phyloP scores from a whole-genome alignment of 2,888 invertebrate species.

The Noctua janthina region DNA sequence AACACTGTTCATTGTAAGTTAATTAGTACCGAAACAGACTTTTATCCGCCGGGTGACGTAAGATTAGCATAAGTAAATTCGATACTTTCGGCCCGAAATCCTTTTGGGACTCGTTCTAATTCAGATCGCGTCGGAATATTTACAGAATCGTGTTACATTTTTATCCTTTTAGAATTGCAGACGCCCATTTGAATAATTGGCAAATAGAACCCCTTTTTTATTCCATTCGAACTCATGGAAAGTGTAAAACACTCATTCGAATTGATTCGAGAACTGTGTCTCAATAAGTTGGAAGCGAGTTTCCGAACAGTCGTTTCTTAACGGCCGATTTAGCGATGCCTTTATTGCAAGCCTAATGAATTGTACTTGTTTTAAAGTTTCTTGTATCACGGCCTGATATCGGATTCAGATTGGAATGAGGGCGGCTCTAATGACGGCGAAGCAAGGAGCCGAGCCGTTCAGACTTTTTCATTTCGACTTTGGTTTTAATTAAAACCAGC shows the following conservation, averaged over 20 bases:
- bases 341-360: slow-evolving; percentile 84
- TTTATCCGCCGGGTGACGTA: slow-evolving; percentile 83
- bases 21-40: slow-evolving; percentile 79
- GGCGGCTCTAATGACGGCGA: slow-evolving; percentile 79
- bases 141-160: slow-evolving; percentile 78
- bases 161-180: slow-evolving; percentile 77
- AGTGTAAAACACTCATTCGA: slow-evolving; percentile 75
- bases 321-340: slow-evolving; percentile 77
- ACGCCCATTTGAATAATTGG: slow-evolving; percentile 80
- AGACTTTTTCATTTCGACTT: slow-evolving; percentile 79
- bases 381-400: slow-evolving; percentile 78
- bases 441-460: slow-evolving; percentile 71
- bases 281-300: slow-evolving; percentile 71
- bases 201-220: slow-evolving; percentile 76
- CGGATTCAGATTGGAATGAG: slow-evolving; percentile 77
- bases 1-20: slow-evolving; percentile 76
- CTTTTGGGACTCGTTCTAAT: slow-evolving; percentile 79
- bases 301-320: slow-evolving; percentile 71
- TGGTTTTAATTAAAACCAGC: slow-evolving; percentile 84
- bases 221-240: slow-evolving; percentile 66
- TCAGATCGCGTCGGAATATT: slow-evolving; percentile 79
- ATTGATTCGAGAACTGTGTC: slow-evolving; percentile 70
- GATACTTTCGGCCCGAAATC: slow-evolving; percentile 78
- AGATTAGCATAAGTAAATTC: slow-evolving; percentile 87
- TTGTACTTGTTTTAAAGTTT: slow-evolving; percentile 84